Conservation (phyloP, 2,797 vertebrate genomes). For the Petrocephalus sullivani region DNA sequence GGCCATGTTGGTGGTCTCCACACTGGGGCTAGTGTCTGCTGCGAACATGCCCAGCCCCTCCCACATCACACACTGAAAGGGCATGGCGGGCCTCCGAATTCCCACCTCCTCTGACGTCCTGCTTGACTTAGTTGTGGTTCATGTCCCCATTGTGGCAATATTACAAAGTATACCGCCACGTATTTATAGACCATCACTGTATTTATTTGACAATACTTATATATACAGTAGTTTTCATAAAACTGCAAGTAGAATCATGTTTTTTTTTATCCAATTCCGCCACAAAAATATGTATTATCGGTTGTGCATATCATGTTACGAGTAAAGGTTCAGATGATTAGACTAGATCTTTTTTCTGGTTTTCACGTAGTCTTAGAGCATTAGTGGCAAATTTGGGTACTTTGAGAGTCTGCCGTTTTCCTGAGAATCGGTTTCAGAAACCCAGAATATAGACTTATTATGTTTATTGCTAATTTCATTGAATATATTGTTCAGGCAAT, state of each 20-base stretch:
- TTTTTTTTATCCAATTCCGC: neutral
- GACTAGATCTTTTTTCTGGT: neutral
- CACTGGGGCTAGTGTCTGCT: constrained; percentile 38
- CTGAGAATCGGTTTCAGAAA: neutral
- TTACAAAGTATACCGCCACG: neutral
- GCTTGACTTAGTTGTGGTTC: neutral
- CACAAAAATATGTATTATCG: neutral
- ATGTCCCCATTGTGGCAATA: neutral
- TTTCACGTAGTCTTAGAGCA: neutral
- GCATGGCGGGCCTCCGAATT: neutral
- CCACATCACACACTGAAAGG: neutral
- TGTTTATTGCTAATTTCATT: neutral
- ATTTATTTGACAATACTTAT: neutral
- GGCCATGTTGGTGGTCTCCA: constrained; percentile 43
- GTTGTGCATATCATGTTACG: neutral
- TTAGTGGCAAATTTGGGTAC: neutral
- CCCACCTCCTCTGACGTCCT: neutral
- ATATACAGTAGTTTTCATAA: constrained; percentile 23
- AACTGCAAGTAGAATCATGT: neutral
- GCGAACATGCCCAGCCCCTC: neutral
- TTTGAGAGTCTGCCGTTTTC: neutral
- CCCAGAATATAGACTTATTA: neutral
- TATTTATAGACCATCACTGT: neutral
- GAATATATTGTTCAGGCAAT: constrained; percentile 8
- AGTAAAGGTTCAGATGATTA: neutral